A percentile compares a stretch with the other conserved stretches of the same genome.
Evolutionary conservation across 1,140 invertebrate species (phyloP).

Genomic region (Xylocopa sonorina): DNA sequence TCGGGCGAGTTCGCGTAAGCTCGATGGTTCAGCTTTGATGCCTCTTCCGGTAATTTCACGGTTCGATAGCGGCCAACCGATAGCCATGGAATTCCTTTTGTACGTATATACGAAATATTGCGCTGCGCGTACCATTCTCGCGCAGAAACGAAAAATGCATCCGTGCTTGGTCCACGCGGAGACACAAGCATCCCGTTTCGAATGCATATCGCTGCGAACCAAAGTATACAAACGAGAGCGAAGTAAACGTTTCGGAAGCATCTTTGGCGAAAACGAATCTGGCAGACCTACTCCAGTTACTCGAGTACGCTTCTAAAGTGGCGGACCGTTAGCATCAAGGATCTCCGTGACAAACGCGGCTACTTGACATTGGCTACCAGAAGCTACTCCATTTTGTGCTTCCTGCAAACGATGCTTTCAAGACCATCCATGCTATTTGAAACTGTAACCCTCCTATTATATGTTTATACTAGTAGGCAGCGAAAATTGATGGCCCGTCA

Average conservation of each 20-base stretch:
- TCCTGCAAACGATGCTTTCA: background rate
- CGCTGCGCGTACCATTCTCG: background rate
- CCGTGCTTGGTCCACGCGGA: too few relatives aligned
- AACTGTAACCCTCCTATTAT: too few relatives aligned
- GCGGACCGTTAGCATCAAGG: slow-evolving; percentile 34
- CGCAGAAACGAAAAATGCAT: background rate
- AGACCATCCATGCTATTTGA: too few relatives aligned
- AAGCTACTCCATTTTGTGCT: background rate
- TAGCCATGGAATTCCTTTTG: slow-evolving; percentile 60
- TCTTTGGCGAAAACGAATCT: background rate
- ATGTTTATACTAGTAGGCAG: background rate
- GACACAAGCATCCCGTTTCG: background rate
- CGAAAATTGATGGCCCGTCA: too few relatives aligned
- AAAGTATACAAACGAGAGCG: background rate
- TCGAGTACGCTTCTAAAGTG: slow-evolving; percentile 50
- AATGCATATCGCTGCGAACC: background rate
- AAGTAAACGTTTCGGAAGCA: background rate
- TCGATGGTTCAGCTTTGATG: slow-evolving; percentile 35
- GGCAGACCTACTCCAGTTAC: slow-evolving; percentile 6
- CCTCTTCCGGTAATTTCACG: slow-evolving; percentile 66
- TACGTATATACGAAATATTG: slow-evolving; percentile 43
- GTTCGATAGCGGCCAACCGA: slow-evolving; percentile 58
- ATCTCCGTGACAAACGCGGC: slow-evolving; percentile 51
- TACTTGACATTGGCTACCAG: slow-evolving; percentile 35
- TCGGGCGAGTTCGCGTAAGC: background rate